These are phyloP conservation scores for Nycteola revayana DNA, from an alignment of 2,888 invertebrate genomes.

Conservation along the genomic window DNA sequence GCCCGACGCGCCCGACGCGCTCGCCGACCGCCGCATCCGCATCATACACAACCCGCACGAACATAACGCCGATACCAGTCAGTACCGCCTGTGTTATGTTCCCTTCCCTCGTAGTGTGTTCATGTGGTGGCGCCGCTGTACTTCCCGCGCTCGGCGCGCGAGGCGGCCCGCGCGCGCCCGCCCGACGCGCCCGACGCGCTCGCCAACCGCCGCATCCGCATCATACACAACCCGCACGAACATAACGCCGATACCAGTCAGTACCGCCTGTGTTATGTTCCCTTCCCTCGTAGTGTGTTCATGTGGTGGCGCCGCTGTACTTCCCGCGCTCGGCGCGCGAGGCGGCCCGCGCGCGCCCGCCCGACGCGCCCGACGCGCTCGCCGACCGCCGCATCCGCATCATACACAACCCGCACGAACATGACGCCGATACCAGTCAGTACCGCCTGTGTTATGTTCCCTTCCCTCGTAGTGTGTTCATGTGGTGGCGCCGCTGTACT, in stretches of 20 bases:
- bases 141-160: slow-evolving; percentile 94
- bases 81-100: slow-evolving; percentile 7
- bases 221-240: slow-evolving; percentile 93
- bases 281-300: too few species aligned
- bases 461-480: too few species aligned
- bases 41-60: slow-evolving; percentile 94
- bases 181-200: slow-evolving; percentile 87
- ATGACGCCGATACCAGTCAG: too few species aligned
- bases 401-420: too few species aligned
- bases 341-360: too few species aligned
- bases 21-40: slow-evolving; percentile 92
- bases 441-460: too few species aligned
- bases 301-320: too few species aligned
- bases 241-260: slow-evolving; percentile 33
- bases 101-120: too few species aligned
- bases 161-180: slow-evolving; percentile 88
- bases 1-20: slow-evolving; percentile 86
- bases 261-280: slow-evolving; percentile 5
- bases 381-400: too few species aligned
- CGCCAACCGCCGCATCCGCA: slow-evolving; percentile 93
- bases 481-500: slow-evolving; percentile 84
- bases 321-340: too few species aligned
- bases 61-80: slow-evolving; percentile 32
- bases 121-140: slow-evolving; percentile 83
- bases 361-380: too few species aligned